phyloP scores from a whole-genome alignment of 2,797 vertebrate species.

The Bucorvus abyssinicus region DNA sequence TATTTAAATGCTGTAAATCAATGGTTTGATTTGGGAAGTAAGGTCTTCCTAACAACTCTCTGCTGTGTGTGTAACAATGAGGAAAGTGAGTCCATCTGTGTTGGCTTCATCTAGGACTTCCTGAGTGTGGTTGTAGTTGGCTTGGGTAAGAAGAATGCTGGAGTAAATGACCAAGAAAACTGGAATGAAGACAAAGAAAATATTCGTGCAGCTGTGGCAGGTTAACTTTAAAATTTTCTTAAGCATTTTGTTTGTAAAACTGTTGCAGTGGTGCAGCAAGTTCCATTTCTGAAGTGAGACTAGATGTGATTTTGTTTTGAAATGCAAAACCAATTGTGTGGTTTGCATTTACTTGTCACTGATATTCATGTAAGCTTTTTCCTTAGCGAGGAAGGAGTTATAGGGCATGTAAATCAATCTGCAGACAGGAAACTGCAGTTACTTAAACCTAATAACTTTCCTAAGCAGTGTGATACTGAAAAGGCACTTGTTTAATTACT shows the following conservation, averaged over 20 bases:
- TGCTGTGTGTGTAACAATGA: neutral
- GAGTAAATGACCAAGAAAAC: constrained; percentile 86
- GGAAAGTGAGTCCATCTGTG: neutral
- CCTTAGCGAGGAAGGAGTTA: neutral
- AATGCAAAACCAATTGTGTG: neutral
- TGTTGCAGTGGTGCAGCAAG: neutral
- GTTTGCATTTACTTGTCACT: neutral
- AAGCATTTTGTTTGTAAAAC: neutral
- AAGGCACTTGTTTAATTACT: neutral
- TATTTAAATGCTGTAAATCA: neutral
- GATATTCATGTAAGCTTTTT: neutral
- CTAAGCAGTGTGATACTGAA: neutral
- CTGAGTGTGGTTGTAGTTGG: constrained; percentile 88
- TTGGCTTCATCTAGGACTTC: constrained; percentile 83
- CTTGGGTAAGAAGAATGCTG: constrained; percentile 82
- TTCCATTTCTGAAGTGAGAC: neutral
- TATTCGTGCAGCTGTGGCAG: constrained; percentile 87
- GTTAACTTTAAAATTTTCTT: constrained; percentile 64
- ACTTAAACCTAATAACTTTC: neutral
- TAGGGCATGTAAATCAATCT: neutral
- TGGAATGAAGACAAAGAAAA: constrained; percentile 92
- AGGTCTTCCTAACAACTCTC: neutral
- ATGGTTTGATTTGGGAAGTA: neutral
- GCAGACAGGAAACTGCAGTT: neutral
- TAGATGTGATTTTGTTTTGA: neutral